phyloP scores from a whole-genome alignment of 2,888 invertebrate genomes.

The Beris morrisii region DNA sequence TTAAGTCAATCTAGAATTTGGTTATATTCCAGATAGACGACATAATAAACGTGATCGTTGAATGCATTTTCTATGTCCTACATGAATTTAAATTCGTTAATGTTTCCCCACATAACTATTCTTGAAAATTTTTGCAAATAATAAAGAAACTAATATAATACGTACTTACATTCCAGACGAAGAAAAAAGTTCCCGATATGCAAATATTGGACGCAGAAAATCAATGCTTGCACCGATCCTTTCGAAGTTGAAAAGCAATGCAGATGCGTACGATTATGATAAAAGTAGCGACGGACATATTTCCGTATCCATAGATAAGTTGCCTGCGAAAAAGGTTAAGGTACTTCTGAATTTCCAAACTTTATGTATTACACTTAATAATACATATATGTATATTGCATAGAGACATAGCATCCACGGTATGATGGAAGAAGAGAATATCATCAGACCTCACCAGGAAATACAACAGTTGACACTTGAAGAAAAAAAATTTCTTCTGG shows the following conservation, averaged over 20 bases:
- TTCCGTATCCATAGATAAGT: slow-evolving; percentile 50
- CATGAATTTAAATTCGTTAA: too few species aligned
- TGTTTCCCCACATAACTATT: too few species aligned
- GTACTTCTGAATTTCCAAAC: slow-evolving; percentile 41
- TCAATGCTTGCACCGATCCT: slow-evolving; percentile 54
- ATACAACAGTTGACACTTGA: slow-evolving; percentile 61
- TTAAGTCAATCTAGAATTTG: too few species aligned
- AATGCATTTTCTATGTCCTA: too few species aligned
- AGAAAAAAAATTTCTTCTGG: slow-evolving; percentile 93
- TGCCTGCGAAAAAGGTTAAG: slow-evolving; percentile 54
- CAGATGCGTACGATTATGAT: slow-evolving; percentile 42
- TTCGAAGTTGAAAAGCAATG: slow-evolving; percentile 50
- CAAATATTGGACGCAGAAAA: slow-evolving; percentile 45
- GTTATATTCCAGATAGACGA: too few species aligned
- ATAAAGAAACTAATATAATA: too few species aligned
- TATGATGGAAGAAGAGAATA: slow-evolving; percentile 91
- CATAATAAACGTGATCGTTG: too few species aligned
- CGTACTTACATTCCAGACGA: too few species aligned
- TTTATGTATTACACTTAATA: neutral
- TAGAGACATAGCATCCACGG: slow-evolving; percentile 71
- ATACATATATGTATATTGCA: neutral
- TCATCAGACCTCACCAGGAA: slow-evolving; percentile 84
- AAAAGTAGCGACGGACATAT: slow-evolving; percentile 50
- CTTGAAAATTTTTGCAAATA: too few species aligned
- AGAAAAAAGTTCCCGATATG: too few species aligned